Evolutionary conservation across 1,140 invertebrate genomes (phyloP), one percentile per base, ranked within the genome.

Genomic region (Pentalonia nigronervosa): DNA sequence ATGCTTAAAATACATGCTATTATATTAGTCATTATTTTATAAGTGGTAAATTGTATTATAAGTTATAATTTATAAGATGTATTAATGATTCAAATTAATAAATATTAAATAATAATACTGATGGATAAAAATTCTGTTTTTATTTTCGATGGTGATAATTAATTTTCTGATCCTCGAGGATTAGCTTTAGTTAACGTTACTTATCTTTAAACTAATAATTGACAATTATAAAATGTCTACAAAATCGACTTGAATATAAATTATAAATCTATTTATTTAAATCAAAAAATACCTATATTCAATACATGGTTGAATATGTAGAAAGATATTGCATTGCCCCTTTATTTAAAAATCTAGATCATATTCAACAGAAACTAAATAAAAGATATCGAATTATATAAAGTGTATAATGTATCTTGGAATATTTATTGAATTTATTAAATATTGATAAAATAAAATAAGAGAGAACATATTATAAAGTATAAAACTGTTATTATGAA

Each of bases 391-490:
- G 9, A 60, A 30, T 9, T 60, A 53, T 56, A 25, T 56, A 25
- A 4, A 30, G 8, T 30, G n/a, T 60, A 67, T 67, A 67, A 67
- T 67, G 3, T 67, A 30, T 11, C 60, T 14, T 30, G 4, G 30
- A 14, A 30, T 67, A 67, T 67, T 67, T 67, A 30, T 67, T 30
- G 9, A 67, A 14, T n/a, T 67, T 67, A 14, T 67, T 67, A 67
- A 67, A 67, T 67, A n/a, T 67, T 60, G 56, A 67, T 67, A 67
- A 67, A n/a, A 67, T 67, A 67, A 67, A 67, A 67, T n/a, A 67
- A 67, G 30, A 11, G 3, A 30, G 60, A 67, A 67, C 14, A 3
- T n/a, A 14, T 60, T n/a, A 14, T 60, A 25, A 60, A 60, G 9
- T n/a, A 67, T 67, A 67, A 67, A 67, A n/a, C 30, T 11, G 30